Evolutionary conservation across 2,113 vertebrate genomes (phyloP).

Genomic region (Myxocyprinus asiaticus): DNA sequence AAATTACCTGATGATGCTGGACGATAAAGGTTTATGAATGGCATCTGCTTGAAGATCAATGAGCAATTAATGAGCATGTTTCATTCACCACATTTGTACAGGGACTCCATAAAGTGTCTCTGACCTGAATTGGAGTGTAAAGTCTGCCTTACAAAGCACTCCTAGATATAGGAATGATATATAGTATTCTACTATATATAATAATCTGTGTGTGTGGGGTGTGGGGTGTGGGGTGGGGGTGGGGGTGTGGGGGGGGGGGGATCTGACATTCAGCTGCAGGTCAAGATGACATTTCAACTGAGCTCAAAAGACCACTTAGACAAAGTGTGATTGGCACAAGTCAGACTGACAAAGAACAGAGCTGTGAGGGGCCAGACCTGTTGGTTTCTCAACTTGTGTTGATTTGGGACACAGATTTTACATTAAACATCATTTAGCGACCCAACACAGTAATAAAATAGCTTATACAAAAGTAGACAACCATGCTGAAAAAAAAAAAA

Average conservation of each 20-base stretch:
- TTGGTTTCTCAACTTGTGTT: background rate
- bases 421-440: no score
- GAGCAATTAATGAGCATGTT: background rate
- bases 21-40: background rate
- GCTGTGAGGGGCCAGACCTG: background rate
- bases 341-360: background rate
- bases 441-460: no score
- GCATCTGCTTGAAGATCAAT: background rate
- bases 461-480: no score
- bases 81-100: background rate
- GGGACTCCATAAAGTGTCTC: background rate
- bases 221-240: no score
- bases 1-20: no score
- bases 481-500: no score
- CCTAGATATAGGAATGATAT: background rate
- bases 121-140: background rate
- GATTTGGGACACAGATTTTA: no score
- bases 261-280: background rate
- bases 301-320: background rate
- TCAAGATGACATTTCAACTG: conserved; percentile 3
- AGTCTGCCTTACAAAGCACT: background rate
- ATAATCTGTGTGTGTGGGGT: no score
- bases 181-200: no score
- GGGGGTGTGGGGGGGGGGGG: background rate
- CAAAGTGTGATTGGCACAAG: background rate